Conservation (phyloP, 2,888 invertebrate species). For the Trachelus tabidus region DNA sequence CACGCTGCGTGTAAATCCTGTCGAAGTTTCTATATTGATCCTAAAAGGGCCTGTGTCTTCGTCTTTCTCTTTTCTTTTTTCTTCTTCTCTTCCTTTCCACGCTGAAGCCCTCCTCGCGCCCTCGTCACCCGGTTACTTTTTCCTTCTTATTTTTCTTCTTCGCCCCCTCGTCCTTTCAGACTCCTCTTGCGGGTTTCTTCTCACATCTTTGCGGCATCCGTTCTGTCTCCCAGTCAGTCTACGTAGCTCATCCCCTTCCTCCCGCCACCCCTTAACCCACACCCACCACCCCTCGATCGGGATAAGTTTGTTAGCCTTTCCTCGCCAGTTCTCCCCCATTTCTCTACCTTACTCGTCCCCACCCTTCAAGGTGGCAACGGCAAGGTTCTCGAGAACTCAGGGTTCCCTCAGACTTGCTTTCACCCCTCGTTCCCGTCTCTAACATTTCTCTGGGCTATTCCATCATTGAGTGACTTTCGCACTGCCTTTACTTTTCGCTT, state of each 20-base stretch:
- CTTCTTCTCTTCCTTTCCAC: constrained; percentile 19
- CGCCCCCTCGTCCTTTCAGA: constrained; percentile 9
- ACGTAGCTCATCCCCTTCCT: constrained; percentile 29
- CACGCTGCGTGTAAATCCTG: neutral
- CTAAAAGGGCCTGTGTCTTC: constrained; percentile 13
- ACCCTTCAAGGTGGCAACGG: neutral
- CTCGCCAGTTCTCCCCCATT: neutral
- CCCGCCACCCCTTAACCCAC: neutral
- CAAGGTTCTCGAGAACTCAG: neutral
- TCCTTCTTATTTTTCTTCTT: constrained; percentile 22
- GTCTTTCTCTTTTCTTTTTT: constrained; percentile 22
- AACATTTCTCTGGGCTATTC: neutral
- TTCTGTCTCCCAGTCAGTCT: constrained; percentile 11
- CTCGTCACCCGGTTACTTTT: constrained; percentile 21
- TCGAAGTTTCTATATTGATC: constrained; percentile 28
- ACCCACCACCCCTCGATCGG: constrained; percentile 38
- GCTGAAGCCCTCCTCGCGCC: constrained; percentile 9
- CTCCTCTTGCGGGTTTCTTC: constrained; percentile 20
- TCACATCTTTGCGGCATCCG: constrained; percentile 19
- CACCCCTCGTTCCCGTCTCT: neutral
- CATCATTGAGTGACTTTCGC: neutral
- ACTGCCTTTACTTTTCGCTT: neutral
- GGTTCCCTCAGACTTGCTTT: neutral
- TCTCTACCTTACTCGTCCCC: constrained; percentile 33
- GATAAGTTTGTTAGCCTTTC: constrained; percentile 54